Evolutionary conservation across 2,888 invertebrate genomes (phyloP).

Genomic region (Polymixis lichenea): DNA sequence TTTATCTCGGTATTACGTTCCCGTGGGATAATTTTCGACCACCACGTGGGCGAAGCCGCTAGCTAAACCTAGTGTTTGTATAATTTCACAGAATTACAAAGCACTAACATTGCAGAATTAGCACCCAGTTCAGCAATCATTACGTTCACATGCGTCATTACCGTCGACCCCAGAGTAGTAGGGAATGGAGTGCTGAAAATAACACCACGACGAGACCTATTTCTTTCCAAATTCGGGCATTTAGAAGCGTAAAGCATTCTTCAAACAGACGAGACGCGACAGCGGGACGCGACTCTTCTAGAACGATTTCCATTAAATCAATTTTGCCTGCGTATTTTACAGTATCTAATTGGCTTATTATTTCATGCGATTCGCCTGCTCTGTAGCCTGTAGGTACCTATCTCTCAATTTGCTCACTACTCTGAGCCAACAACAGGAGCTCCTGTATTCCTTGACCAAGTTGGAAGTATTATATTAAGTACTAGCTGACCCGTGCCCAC

Average conservation of each 20-base stretch:
- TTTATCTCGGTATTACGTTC: too few species aligned
- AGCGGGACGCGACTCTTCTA: too few species aligned
- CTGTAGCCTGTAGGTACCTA: not conserved
- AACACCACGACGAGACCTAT: not conserved
- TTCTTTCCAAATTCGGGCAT: too few species aligned
- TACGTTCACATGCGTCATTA: constrained; percentile 9
- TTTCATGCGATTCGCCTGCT: not conserved
- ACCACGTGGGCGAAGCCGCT: too few species aligned
- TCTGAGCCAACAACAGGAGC: not conserved
- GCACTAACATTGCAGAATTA: constrained; percentile 22
- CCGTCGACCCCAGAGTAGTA: not conserved
- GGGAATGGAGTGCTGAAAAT: not conserved
- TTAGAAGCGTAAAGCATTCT: too few species aligned
- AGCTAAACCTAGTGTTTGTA: too few species aligned
- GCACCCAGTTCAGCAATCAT: constrained; percentile 7
- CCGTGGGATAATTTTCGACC: too few species aligned
- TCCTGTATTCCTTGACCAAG: constrained; percentile 21
- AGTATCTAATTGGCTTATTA: not conserved
- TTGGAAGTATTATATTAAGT: constrained; percentile 13
- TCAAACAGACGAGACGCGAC: too few species aligned
- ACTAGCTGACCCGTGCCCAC: too few species aligned
- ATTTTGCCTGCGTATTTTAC: too few species aligned
- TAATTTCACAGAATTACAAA: constrained; percentile 7
- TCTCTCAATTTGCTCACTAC: not conserved
- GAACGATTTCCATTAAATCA: too few species aligned